A percentile compares a stretch with the other conserved stretches of the same genome.
phyloP scores from a whole-genome alignment of 2,113 vertebrate genomes.

The Onychostoma macrolepis region DNA sequence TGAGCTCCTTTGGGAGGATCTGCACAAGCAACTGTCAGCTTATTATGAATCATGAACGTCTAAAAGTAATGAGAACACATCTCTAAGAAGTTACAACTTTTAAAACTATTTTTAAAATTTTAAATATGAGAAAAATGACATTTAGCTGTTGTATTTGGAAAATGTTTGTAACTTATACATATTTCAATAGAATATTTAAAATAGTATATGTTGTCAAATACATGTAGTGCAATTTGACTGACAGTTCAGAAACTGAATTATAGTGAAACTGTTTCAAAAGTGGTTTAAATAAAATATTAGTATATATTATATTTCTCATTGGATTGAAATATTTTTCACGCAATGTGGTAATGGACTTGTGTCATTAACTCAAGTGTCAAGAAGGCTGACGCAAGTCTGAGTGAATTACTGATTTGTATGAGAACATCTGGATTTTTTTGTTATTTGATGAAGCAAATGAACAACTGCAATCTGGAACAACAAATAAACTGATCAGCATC shows the following conservation, averaged over 20 bases:
- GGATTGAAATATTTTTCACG: not conserved
- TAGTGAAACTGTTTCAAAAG: not conserved
- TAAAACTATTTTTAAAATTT: not conserved
- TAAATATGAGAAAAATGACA: not conserved
- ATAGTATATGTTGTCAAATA: not conserved
- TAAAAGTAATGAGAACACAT: not conserved
- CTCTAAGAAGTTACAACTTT: not conserved
- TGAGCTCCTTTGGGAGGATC: not conserved
- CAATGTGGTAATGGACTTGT: not conserved
- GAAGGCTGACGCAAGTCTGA: not conserved
- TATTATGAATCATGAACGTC: not conserved
- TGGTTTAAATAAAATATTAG: not conserved
- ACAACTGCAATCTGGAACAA: not conserved
- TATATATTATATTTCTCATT: not conserved
- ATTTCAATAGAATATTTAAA: too few species aligned
- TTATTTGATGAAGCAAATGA: not conserved
- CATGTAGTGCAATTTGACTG: not conserved
- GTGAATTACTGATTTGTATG: not conserved
- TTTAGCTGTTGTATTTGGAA: not conserved
- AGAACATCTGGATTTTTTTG: not conserved
- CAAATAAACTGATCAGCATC: conserved; percentile 12
- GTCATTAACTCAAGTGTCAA: not conserved
- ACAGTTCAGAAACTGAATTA: not conserved
- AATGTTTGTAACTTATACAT: not conserved
- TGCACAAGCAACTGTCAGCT: not conserved